A percentile compares a stretch with the other conserved stretches of the same genome.
Evolutionary conservation across 2,888 invertebrate species (phyloP).

Genomic region (Nebria brevicollis): DNA sequence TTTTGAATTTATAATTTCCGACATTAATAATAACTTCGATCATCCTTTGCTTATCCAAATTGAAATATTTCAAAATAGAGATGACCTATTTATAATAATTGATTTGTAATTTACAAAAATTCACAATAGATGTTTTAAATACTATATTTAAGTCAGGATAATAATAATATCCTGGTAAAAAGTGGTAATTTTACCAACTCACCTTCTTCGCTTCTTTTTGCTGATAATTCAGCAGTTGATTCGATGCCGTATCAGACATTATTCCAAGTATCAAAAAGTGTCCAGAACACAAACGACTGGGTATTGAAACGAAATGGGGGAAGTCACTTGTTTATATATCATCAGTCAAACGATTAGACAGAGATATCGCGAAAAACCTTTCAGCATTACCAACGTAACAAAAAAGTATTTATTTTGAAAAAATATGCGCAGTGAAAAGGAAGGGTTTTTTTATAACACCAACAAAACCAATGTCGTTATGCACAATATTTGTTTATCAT

Average conservation of each 20-base stretch:
- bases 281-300: slow-evolving; percentile 25
- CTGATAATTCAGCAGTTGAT: slow-evolving; percentile 25
- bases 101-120: too few species aligned
- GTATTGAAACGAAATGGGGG: slow-evolving; percentile 17
- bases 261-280: neutral
- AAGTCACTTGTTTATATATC: slow-evolving; percentile 20
- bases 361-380: neutral
- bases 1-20: neutral
- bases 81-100: too few species aligned
- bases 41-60: too few species aligned
- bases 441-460: too few species aligned
- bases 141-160: too few species aligned
- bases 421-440: too few species aligned
- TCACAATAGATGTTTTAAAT: too few species aligned
- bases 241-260: slow-evolving; percentile 37
- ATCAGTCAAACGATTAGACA: slow-evolving; percentile 3
- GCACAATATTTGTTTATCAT: too few species aligned
- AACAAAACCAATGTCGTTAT: too few species aligned
- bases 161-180: too few species aligned
- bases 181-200: neutral
- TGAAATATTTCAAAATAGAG: too few species aligned
- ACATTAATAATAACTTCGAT: neutral
- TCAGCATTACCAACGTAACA: neutral
- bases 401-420: neutral
- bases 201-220: slow-evolving; percentile 33